Evolutionary conservation across 2,888 invertebrate genomes (phyloP), one percentile per base, ranked within the genome.

Genomic region (Branchipolynoe longqiensis): DNA sequence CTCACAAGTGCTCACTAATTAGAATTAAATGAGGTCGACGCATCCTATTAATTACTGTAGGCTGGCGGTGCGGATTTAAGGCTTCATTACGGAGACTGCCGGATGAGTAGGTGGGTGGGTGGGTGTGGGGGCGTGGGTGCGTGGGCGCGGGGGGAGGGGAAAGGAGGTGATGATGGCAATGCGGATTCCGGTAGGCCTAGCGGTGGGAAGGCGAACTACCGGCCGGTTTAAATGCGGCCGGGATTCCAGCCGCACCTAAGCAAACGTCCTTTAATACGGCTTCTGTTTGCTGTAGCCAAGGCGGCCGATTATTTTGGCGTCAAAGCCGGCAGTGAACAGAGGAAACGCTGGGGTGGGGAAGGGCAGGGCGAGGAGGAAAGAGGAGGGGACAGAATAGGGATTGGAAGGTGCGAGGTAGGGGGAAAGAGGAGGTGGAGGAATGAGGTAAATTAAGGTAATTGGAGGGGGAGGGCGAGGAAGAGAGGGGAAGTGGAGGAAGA

Each of bases 11-110:
- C n/a, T 48, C 78, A 78, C 78, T 78, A 78, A 78, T 78, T 78
- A 48, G 78, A 78, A 78, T 78, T 78, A 54, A 78, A 78, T 25
- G 78, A 78, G 78, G 78, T 1, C 78, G 54, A 48, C 28, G 25
- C 54, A 48, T 78, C 78, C 78, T 78, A 78, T 78, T 78, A 78
- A 78, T 78, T 78, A 78, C 78, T 48, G 48, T 78, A 78, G 48
- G 78, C 78, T 78, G 25, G n/a, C 28, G 41, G 48, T 14, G 54
- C 25, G 41, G 78, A 78, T 78, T 78, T 78, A 78, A 33, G 78
- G 54, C 78, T 78, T 78, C 78, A 78, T 78, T 78, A 78, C 28
- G 78, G 69, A 12, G 48, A n/a, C 62, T 28, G 31, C 12, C 25
- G 62, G 62, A 28, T 62, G 62, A n/a, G 48, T 78, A 78, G 48